Evolutionary conservation across 2,113 vertebrate genomes (phyloP).

Genomic region (Apeltes quadracus): DNA sequence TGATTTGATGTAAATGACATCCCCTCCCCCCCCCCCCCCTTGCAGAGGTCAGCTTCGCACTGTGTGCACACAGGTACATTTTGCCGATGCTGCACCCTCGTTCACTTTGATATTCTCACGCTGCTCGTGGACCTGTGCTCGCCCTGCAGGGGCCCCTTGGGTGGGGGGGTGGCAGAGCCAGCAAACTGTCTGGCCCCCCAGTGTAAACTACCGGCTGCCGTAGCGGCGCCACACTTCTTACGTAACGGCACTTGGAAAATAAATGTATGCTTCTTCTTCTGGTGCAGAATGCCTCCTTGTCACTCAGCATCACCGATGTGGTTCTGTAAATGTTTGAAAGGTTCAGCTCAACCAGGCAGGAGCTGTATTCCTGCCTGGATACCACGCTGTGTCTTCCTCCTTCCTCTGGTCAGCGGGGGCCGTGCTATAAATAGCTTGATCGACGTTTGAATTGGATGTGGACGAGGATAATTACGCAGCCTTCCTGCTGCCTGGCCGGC

Average conservation of each 20-base stretch:
- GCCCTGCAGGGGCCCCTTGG: conserved; percentile 50
- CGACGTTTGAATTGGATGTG: conserved; percentile 74
- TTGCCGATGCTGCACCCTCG: conserved; percentile 46
- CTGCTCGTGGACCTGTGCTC: conserved; percentile 33
- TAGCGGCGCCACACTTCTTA: conserved; percentile 5
- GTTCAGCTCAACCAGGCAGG: conserved; percentile 38
- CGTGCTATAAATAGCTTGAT: conserved; percentile 74
- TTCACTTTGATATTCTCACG: conserved; percentile 52
- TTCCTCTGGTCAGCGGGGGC: conserved; percentile 16
- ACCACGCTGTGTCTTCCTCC: too few relatives aligned
- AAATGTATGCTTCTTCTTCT: conserved; percentile 8
- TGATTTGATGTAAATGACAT: conserved; percentile 37
- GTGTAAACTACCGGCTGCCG: conserved; percentile 73
- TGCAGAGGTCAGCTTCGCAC: conserved; percentile 30
- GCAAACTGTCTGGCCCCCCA: conserved; percentile 67
- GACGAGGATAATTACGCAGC: conserved; percentile 71
- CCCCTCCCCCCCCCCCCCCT: conserved; percentile 1
- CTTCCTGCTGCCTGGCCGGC: conserved; percentile 68
- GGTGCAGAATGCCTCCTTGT: conserved; percentile 39
- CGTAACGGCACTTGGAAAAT: too few relatives aligned
- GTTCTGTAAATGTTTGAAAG: conserved; percentile 68
- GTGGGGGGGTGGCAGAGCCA: conserved; percentile 48
- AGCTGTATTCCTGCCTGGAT: too few relatives aligned
- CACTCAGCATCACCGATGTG: conserved; percentile 33
- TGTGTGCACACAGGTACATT: conserved; percentile 45